Percentiles rank a stretch among this genome's conserved stretches.
phyloP scores from a whole-genome alignment of 2,113 vertebrate genomes.

The Castor canadensis region DNA sequence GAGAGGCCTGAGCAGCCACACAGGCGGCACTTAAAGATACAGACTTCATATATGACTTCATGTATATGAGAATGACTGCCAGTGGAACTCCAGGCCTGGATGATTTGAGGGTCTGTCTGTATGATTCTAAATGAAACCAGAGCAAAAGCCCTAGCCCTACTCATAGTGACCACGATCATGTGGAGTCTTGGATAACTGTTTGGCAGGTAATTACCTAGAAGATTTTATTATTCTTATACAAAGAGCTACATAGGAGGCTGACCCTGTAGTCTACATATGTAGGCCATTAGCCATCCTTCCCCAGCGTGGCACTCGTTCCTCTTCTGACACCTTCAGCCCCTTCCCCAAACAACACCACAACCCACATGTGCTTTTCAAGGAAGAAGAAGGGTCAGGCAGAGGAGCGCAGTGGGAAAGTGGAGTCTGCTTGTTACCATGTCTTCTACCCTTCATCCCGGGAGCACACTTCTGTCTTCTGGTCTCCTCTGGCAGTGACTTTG shows the following conservation, averaged over 20 bases:
- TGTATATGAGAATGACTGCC: background rate
- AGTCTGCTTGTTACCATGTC: background rate
- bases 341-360: background rate
- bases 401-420: background rate
- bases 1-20: background rate
- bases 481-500: background rate
- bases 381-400: no score
- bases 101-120: background rate
- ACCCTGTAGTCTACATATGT: background rate
- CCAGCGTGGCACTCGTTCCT: background rate
- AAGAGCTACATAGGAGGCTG: background rate
- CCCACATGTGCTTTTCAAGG: background rate
- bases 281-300: background rate
- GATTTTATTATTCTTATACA: background rate
- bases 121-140: background rate
- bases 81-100: background rate
- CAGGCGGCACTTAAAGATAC: background rate
- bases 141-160: background rate
- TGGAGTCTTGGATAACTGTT: background rate
- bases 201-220: background rate
- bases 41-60: background rate
- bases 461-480: background rate
- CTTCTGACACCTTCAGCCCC: background rate
- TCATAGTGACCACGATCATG: background rate
- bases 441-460: background rate